Conservation (phyloP, 2,113 vertebrate species). For the Barnardius zonarius region DNA sequence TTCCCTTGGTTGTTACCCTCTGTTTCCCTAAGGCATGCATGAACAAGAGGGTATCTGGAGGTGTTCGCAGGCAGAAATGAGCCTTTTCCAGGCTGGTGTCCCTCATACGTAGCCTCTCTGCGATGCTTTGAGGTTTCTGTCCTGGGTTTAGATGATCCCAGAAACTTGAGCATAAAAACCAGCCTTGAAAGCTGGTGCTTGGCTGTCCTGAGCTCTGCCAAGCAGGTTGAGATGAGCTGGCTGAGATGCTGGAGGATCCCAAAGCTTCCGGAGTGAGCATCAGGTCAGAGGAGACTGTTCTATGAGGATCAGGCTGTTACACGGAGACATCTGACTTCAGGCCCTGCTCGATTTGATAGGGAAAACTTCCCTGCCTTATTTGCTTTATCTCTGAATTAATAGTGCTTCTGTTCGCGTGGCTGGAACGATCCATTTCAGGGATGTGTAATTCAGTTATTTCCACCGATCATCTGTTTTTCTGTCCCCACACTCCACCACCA, state of each 20-base stretch:
- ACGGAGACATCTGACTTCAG: neutral
- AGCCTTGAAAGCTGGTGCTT: neutral
- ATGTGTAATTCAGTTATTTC: conserved; percentile 11
- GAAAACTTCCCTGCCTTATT: neutral
- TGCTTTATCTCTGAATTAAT: conserved; percentile 40
- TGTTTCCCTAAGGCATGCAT: fast-evolving
- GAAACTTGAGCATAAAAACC: neutral
- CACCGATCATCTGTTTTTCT: conserved; percentile 42
- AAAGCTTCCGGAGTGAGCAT: fast-evolving
- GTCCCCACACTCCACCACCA: neutral
- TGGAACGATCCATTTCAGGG: conserved; percentile 2
- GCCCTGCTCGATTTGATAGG: neutral
- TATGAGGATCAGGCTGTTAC: neutral
- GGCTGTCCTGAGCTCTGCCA: neutral
- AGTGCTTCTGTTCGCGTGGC: neutral
- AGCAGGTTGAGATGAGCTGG: fast-evolving
- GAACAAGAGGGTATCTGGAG: neutral
- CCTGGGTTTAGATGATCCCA: neutral
- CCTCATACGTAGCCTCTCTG: fast-evolving
- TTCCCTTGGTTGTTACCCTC: neutral
- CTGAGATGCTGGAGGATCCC: neutral
- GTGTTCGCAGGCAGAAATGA: neutral
- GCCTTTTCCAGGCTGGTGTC: neutral
- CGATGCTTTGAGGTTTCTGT: neutral
- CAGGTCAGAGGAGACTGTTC: neutral